Evolutionary conservation across 2,888 invertebrate species (phyloP).

Genomic region (Trachelus stipa): DNA sequence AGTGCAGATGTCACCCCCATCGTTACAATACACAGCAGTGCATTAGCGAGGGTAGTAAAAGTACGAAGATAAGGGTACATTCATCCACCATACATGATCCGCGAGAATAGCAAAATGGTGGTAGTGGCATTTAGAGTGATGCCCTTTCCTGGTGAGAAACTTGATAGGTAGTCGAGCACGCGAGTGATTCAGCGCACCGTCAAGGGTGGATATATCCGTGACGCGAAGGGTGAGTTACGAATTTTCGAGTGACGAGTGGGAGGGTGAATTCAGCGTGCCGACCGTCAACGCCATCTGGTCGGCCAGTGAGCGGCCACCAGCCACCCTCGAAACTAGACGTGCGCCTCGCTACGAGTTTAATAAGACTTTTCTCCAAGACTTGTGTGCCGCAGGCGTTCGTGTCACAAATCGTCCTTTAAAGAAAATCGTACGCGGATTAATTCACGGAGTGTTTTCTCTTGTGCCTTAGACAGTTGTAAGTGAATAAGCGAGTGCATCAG

Average conservation of each 20-base stretch:
- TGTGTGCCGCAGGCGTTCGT: conserved; percentile 37
- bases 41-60: background rate
- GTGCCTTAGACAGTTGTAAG: background rate
- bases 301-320: conserved; percentile 48
- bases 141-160: background rate
- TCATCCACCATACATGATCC: background rate
- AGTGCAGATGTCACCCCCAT: background rate
- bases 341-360: background rate
- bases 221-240: conserved; percentile 23
- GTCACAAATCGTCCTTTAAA: background rate
- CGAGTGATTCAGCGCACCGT: conserved; percentile 25
- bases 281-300: conserved; percentile 54
- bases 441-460: background rate
- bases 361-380: conserved; percentile 15
- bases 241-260: conserved; percentile 15
- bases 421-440: background rate
- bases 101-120: background rate
- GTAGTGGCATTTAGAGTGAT: background rate
- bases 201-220: conserved; percentile 20
- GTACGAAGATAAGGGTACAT: background rate
- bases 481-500: background rate
- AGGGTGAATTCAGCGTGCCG: conserved; percentile 33
- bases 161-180: conserved; percentile 10
- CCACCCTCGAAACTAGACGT: conserved; percentile 38
- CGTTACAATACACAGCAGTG: background rate